Evolutionary conservation across 2,797 vertebrate species (phyloP).

Genomic region (Syncerus caffer): DNA sequence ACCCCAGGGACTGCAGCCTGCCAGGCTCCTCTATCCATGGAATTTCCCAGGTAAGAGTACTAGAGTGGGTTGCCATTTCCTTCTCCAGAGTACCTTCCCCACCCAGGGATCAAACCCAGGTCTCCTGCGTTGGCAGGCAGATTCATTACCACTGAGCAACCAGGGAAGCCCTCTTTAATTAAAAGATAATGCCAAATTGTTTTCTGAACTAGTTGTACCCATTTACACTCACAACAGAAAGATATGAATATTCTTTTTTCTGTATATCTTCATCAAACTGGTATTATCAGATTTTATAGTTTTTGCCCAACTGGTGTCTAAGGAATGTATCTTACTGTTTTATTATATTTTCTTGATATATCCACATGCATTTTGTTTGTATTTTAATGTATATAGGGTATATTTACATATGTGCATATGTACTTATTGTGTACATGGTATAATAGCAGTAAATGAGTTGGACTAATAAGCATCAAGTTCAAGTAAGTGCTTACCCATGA

Average conservation of each 20-base stretch:
- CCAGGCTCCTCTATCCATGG: background rate
- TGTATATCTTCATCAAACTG: background rate
- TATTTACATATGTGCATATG: background rate
- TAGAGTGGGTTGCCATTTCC: background rate
- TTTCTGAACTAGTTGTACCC: background rate
- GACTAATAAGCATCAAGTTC: background rate
- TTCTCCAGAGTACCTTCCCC: background rate
- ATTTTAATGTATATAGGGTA: background rate
- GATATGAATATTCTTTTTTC: background rate
- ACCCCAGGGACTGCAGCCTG: background rate
- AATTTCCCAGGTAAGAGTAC: background rate
- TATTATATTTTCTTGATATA: background rate
- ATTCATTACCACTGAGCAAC: background rate
- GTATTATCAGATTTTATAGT: background rate
- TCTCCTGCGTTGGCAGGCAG: background rate
- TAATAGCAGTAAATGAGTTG: background rate
- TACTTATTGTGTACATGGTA: background rate
- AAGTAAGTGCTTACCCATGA: background rate
- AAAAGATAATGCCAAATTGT: background rate
- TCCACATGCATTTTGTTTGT: background rate
- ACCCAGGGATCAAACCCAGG: background rate
- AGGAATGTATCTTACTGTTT: background rate
- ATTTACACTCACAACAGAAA: background rate
- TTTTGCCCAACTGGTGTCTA: background rate
- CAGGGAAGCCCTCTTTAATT: background rate